phyloP scores from a whole-genome alignment of 2,797 vertebrate species.

The Balearica regulorum region DNA sequence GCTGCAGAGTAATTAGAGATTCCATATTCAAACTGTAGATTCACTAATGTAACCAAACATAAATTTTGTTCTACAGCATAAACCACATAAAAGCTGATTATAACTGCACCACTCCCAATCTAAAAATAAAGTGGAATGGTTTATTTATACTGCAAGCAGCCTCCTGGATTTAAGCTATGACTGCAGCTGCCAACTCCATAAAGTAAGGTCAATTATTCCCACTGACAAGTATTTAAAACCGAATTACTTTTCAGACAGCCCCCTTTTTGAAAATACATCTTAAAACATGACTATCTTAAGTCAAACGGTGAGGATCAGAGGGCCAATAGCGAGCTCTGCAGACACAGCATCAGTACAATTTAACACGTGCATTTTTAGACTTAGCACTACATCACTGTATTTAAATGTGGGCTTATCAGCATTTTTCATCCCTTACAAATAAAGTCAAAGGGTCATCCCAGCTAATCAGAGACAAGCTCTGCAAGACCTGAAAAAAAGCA shows the following conservation, averaged over 20 bases:
- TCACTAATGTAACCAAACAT: constrained; percentile 8
- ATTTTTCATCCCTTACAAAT: background rate
- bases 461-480: background rate
- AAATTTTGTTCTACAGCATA: constrained; percentile 4
- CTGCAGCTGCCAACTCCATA: background rate
- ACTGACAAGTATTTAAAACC: constrained; percentile 11
- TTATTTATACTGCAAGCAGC: constrained; percentile 62
- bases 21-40: background rate
- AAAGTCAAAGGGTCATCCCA: background rate
- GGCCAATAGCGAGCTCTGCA: background rate
- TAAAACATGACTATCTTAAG: background rate
- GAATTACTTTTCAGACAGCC: background rate
- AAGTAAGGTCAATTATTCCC: background rate
- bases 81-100: constrained; percentile 57
- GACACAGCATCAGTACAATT: background rate
- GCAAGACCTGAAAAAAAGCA: background rate
- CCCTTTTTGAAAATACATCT: background rate
- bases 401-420: background rate
- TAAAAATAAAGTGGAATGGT: constrained; percentile 61
- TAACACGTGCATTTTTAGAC: background rate
- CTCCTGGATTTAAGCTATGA: constrained; percentile 1
- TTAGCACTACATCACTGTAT: background rate
- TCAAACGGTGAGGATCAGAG: background rate
- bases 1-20: background rate
- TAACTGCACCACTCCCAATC: constrained; percentile 29